Evolutionary conservation across 2,113 vertebrate species (phyloP), one percentile per base, ranked within the genome.

Genomic region (Istiophorus platypterus): DNA sequence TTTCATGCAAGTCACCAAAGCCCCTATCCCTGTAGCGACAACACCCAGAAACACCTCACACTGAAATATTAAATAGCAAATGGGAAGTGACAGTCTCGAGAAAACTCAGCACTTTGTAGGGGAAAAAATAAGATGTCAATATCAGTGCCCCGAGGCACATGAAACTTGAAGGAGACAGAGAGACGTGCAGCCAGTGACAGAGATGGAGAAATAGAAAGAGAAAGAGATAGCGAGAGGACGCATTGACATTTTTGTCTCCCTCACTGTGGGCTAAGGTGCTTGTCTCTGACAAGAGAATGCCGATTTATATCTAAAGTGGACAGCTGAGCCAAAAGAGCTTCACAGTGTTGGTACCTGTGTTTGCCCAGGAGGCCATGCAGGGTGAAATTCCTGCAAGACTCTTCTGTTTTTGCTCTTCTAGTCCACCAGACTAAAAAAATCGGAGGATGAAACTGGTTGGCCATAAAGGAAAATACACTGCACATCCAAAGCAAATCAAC

Each of bases 61-160:
- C 82, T 95, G 93, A 95, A 92, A 92, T 93, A 94, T 94, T 93
- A 92, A 93, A 88, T 65, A 78, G 81, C 78, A 94, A 95, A 94
- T 90, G 80, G 85, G 82, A 93, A 87, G 91, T 69, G 93, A 95
- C 94, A 93, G 88, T 86, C 81, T 81, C 80, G 80, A 14, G 54
- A 93, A 95, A 88, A 89, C 78, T 88, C 87, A 88, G 91, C 76
- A 84, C 79, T 91, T 91, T 90, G 81, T 78, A 63, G 75, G 34
- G 80, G n/a, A n/a, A 34, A 85, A 88, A 67, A 90, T 87, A 92
- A 74, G 88, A 89, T 92, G 94, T 92, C 88, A 85, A 89, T 90
- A 88, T 72, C 79, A 37, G 70, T 37, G 22, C 4, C n/a, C 41
- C 13, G 58, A 81, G 80, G 62, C 79, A 59, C 51, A 64, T 10